Conservation (phyloP, 53 echinoderm and acorn worm genomes). For the Paracentrotus lividus region DNA sequence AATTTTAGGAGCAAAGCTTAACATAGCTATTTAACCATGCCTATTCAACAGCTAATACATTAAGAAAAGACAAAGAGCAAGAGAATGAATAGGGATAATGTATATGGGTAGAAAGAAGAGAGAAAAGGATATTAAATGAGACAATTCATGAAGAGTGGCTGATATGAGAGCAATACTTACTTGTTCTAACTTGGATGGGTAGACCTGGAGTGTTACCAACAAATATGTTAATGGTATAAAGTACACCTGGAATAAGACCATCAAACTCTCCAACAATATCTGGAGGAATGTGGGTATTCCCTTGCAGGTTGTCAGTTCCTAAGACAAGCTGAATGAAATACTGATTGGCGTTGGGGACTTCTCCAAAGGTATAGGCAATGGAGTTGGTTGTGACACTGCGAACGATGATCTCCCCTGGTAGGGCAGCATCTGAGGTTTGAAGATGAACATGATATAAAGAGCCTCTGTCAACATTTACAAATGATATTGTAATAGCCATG, state of each 20-base stretch:
- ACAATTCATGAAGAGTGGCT: not conserved
- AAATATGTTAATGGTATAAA: conserved; percentile 58
- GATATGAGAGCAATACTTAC: conserved; percentile 61
- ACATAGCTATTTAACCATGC: too few relatives aligned
- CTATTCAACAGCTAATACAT: too few relatives aligned
- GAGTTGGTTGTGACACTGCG: conserved; percentile 39
- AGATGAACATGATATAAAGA: not conserved
- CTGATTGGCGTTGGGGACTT: not conserved
- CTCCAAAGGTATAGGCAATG: conserved; percentile 80
- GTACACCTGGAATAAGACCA: conserved; percentile 64
- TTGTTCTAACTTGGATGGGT: conserved; percentile 65
- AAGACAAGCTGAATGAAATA: conserved; percentile 61
- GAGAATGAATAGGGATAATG: not conserved
- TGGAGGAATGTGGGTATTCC: not conserved
- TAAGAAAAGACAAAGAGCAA: not conserved
- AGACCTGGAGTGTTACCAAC: not conserved
- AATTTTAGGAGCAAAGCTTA: too few relatives aligned
- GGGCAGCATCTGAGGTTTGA: conserved; percentile 66
- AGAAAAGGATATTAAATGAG: not conserved
- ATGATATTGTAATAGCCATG: too few relatives aligned
- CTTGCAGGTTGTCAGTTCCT: not conserved
- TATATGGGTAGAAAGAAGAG: too few relatives aligned
- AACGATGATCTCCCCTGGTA: conserved; percentile 75
- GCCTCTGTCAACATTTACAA: too few relatives aligned
- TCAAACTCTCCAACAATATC: conserved; percentile 66